Conservation (phyloP, 2,797 vertebrate species). For the Pelodytes ibericus region DNA sequence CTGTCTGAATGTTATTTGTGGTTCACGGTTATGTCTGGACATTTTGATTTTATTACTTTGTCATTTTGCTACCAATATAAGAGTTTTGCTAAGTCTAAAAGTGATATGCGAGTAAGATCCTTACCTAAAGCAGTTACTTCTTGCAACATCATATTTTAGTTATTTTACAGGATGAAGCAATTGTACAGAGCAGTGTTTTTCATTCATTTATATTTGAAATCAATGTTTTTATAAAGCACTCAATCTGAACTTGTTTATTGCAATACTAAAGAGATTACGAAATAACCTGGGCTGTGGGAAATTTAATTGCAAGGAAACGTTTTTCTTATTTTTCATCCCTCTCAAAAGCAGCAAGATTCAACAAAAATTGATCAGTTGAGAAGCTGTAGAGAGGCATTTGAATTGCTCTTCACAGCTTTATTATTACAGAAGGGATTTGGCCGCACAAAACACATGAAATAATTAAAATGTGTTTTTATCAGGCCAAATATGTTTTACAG, state of each 20-base stretch:
- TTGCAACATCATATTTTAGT: background rate
- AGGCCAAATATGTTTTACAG: no score
- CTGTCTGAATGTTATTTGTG: no score
- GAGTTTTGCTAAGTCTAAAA: no score
- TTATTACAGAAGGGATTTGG: conserved; percentile 38
- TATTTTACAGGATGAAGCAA: background rate
- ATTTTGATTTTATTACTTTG: no score
- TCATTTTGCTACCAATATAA: no score
- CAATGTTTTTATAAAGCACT: conserved; percentile 33
- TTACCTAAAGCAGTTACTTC: background rate
- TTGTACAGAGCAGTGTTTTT: background rate
- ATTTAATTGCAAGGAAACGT: conserved; percentile 45
- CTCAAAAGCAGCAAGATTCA: conserved; percentile 35
- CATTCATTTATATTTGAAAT: conserved; percentile 31
- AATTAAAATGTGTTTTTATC: no score
- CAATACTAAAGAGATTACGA: conserved; percentile 36
- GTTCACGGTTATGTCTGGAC: no score
- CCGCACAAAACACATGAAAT: background rate
- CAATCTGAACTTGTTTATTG: conserved; percentile 37
- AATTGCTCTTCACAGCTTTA: conserved; percentile 18
- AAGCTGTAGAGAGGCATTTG: conserved; percentile 20
- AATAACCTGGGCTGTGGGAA: conserved; percentile 24
- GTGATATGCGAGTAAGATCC: no score
- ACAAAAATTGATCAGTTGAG: conserved; percentile 44
- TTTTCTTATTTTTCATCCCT: conserved; percentile 29